These are phyloP conservation scores for Bursaphelenchus okinawaensis DNA, from an alignment of 2,888 invertebrate genomes.

Conservation along the genomic window DNA sequence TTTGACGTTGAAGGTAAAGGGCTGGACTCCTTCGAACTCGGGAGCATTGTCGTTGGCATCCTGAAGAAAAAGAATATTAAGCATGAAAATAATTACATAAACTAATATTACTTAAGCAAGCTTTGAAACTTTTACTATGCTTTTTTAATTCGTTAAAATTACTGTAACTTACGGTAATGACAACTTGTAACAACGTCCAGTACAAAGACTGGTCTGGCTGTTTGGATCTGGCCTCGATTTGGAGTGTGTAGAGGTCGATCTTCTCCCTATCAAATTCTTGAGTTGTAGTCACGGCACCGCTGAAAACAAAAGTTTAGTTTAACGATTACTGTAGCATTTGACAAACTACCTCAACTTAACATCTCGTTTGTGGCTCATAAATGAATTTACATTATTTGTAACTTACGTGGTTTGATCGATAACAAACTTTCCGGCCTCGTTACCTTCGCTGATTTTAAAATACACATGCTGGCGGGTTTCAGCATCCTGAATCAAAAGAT, in stretches of 20 bases:
- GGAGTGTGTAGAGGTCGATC: constrained; percentile 75
- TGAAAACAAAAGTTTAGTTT: constrained; percentile 57
- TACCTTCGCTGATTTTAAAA: constrained; percentile 50
- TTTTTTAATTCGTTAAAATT: too few species aligned
- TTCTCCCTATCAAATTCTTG: constrained; percentile 81
- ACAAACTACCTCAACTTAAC: constrained; percentile 4
- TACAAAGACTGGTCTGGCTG: constrained; percentile 42
- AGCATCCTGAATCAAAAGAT: constrained; percentile 20
- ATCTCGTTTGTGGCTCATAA: not conserved
- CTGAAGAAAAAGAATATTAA: constrained; percentile 61
- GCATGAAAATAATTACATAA: not conserved
- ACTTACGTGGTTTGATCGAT: constrained; percentile 42
- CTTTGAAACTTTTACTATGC: too few species aligned
- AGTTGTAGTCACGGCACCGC: constrained; percentile 84
- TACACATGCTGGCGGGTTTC: constrained; percentile 27
- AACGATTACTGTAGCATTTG: too few species aligned
- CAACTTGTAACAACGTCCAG: constrained; percentile 71
- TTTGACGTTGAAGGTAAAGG: constrained; percentile 39
- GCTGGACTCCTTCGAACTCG: constrained; percentile 71
- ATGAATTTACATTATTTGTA: not conserved
- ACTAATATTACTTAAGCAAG: too few species aligned
- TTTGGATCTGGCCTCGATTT: constrained; percentile 78
- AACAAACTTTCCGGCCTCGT: constrained; percentile 49
- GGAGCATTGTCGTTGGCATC: constrained; percentile 96
- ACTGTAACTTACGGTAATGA: constrained; percentile 66